Evolutionary conservation across 2,797 vertebrate species (phyloP), one percentile per base, ranked within the genome.

Genomic region (Rhadinocentrus ornatus): DNA sequence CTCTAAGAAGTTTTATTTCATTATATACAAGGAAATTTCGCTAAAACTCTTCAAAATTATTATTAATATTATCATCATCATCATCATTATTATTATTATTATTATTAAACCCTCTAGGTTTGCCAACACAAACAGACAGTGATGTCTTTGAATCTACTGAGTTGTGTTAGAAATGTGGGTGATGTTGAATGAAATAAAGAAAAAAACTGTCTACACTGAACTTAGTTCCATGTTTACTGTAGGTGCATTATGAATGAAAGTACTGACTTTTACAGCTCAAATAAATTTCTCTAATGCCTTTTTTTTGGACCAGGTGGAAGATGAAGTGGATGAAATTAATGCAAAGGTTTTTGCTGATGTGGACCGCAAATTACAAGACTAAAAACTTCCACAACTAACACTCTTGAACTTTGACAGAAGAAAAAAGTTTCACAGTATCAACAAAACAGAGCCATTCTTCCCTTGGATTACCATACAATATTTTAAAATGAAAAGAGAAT

Each of bases 241-340:
- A 31, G 26, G 3, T 9, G 0, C 0, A 13, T 15, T 44, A 22
- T 35, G 2, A 20, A 59, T 2, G 22, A 16, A n/a, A 53, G 18
- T 26, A 41, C 27, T 64, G 18, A 32, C 56, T 35, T 66, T 32
- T 53, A 54, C 31, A 32, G 39, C 35, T 48, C 32, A 67, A 44
- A 0, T 44, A 10, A 20, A 31, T 13, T 29, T 34, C 29, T 26
- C 15, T 34, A 13, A 41, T 13, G 10, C 61, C 7, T 10, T 61
- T 69, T 70, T 81, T 72, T 71, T 77, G 62, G 4, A 29, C 35
- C 59, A 96, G 95, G 94, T 96, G 66, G 87, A 93, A 87, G 95
- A 96, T 88, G 93, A 95, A 91, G 86, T 95, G 75, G 94, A 96
- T 92, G 93, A 95, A 87, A 61, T 94, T 70, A 96, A 86, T 65